Percentiles rank a stretch among this genome's conserved stretches.
phyloP scores from a whole-genome alignment of 2,888 invertebrate species.

The Sabatieria punctata region DNA sequence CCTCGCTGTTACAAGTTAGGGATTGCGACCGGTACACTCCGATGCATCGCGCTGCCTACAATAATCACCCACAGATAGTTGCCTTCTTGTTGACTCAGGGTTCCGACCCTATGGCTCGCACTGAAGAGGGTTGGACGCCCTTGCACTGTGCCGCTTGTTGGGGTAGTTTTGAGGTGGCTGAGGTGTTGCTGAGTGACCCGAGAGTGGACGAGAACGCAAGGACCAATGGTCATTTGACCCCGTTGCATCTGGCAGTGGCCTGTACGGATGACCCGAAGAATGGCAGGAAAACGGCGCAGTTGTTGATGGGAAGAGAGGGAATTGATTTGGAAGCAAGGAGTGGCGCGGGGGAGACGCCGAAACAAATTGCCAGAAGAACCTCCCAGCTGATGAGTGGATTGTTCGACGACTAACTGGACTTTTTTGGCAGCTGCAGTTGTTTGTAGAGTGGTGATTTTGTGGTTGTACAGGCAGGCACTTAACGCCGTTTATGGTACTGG shows the following conservation, averaged over 20 bases:
- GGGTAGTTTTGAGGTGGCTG: slow-evolving; percentile 64
- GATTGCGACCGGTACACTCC: slow-evolving; percentile 87
- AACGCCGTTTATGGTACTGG: too few species aligned
- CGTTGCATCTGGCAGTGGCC: slow-evolving; percentile 24
- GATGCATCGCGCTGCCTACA: slow-evolving; percentile 80
- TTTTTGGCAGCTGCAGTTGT: too few species aligned
- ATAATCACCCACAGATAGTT: slow-evolving; percentile 58
- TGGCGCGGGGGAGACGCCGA: slow-evolving; percentile 24
- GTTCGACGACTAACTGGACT: too few species aligned
- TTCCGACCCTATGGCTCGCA: slow-evolving; percentile 56
- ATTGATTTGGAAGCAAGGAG: slow-evolving; percentile 18
- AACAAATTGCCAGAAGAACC: slow-evolving; percentile 19
- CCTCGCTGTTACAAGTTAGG: slow-evolving; percentile 22
- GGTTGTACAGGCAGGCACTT: too few species aligned
- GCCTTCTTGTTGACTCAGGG: slow-evolving; percentile 49
- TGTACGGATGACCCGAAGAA: slow-evolving; percentile 14
- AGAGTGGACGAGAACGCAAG: slow-evolving; percentile 21
- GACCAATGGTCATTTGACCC: slow-evolving; percentile 22
- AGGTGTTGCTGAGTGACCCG: slow-evolving; percentile 35
- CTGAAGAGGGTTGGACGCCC: slow-evolving; percentile 77
- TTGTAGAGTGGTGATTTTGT: too few species aligned
- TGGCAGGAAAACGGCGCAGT: slow-evolving; percentile 18
- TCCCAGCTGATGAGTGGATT: background rate
- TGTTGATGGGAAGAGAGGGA: slow-evolving; percentile 20
- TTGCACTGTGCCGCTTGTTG: slow-evolving; percentile 77